Evolutionary conservation across 92 coral and sea anemone species (phyloP), one percentile per base, ranked within the genome.

Genomic region (Epizoanthus illoricatus): DNA sequence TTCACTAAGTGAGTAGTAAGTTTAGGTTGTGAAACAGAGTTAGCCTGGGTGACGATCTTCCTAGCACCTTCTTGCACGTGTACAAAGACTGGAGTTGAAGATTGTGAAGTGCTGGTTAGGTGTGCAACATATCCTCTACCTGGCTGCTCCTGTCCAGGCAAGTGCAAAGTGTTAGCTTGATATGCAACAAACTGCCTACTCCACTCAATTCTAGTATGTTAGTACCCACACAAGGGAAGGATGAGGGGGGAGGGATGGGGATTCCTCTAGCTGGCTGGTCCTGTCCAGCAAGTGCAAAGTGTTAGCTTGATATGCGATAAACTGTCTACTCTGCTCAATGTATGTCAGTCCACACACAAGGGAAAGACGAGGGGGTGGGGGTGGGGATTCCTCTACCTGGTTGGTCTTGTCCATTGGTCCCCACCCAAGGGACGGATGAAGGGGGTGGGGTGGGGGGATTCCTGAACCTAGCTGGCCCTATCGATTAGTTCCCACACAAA

Each of bases 11-110:
- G 71, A 64, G 82, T 33, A 23, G 82, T 78, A 45, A 20, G 71
- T 64, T 78, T 78, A 20, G 49, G 82, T 63, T 78, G 60, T 45
- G 71, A 40, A 63, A 78, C 72, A 78, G 82, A 78, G 36, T 58
- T 78, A 78, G 69, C 69, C 69, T 76, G 81, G 39, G 82, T 78
- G 82, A 78, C 72, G 61, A 78, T 7, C 66, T 78, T 78, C 60
- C 82, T 78, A 78, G 70, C 82, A 62, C 82, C 82, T 21, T 78
- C 82, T 64, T 78, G 64, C 71, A 78, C 82, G 49, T 78, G 82
- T 78, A 78, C 82, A 78, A 78, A 78, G 82, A 78, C 71, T 63
- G 82, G 82, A 64, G 71, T 64, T 62, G 82, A 78, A 64, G 72
- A 78, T 70, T 78, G 82, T 63, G 82, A 63, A 63, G 82, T 78